These are phyloP conservation scores for Antheraea pernyi DNA, from an alignment of 1,140 invertebrate genomes.

Conservation along the genomic window DNA sequence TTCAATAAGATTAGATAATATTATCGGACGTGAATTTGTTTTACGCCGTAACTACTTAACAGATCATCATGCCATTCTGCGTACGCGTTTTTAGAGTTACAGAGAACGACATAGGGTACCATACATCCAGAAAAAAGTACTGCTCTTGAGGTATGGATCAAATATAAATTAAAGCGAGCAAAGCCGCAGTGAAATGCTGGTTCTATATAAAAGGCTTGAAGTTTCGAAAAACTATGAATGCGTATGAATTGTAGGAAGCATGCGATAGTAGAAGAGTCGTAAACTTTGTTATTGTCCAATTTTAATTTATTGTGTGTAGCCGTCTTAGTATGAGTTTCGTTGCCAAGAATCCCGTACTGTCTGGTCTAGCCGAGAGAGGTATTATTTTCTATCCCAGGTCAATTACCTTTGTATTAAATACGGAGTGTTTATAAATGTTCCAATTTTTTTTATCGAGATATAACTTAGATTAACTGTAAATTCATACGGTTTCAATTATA, in stretches of 20 bases:
- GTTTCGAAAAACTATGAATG: background rate
- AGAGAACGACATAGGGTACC: no score
- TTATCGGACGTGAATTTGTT: no score
- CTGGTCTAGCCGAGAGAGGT: background rate
- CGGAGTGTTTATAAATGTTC: background rate
- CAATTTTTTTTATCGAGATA: background rate
- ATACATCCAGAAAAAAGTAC: no score
- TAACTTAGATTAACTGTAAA: background rate
- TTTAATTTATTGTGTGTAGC: background rate
- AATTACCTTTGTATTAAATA: background rate
- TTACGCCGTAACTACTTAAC: no score
- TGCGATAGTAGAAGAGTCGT: background rate
- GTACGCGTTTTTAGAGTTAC: no score
- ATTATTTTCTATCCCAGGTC: background rate
- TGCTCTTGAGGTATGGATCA: no score
- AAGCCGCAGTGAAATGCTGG: no score
- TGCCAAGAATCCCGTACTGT: background rate
- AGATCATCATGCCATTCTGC: background rate
- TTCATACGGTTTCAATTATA: background rate
- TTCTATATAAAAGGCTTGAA: background rate
- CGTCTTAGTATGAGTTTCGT: background rate
- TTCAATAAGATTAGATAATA: no score
- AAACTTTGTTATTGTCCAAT: background rate
- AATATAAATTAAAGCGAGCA: no score
- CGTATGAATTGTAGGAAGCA: background rate